Percentiles rank a stretch among this genome's conserved stretches.
These are phyloP conservation scores for Bombus pyrosoma DNA, from an alignment of 1,140 invertebrate species.

Conservation along the genomic window DNA sequence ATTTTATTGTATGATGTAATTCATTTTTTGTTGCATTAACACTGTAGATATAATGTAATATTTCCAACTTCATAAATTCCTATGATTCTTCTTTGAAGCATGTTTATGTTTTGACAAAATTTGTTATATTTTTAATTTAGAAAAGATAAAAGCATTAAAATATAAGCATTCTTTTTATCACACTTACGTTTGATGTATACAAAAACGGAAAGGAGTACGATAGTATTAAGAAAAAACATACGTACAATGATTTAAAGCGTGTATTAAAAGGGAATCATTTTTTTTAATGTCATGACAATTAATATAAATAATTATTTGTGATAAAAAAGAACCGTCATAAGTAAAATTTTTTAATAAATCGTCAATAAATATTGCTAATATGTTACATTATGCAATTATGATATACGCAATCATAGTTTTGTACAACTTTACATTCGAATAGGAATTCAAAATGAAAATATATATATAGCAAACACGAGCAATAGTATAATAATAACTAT, in stretches of 20 bases:
- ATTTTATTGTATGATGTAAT: not conserved
- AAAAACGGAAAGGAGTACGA: constrained; percentile 67
- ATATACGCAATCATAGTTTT: constrained; percentile 31
- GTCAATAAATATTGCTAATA: constrained; percentile 46
- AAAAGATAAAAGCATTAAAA: constrained; percentile 7
- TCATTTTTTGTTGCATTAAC: not conserved
- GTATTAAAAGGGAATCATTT: constrained; percentile 33
- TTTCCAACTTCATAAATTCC: not conserved
- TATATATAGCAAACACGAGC: not conserved
- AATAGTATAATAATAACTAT: not conserved
- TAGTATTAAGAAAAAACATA: constrained; percentile 60
- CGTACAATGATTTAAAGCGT: constrained; percentile 38
- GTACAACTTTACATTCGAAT: constrained; percentile 42
- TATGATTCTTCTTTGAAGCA: not conserved
- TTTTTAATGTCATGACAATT: constrained; percentile 4
- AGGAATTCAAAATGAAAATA: not conserved
- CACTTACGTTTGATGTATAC: constrained; percentile 70
- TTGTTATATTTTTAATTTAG: not conserved
- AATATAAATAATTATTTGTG: constrained; percentile 52
- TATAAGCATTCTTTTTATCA: constrained; percentile 37
- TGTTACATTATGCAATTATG: constrained; percentile 51
- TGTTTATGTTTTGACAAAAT: not conserved
- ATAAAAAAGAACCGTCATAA: constrained; percentile 51
- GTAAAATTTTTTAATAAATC: constrained; percentile 45
- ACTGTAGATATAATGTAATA: not conserved